Evolutionary conservation across 2,888 invertebrate species (phyloP).

Genomic region (Oscheius myriophilus): DNA sequence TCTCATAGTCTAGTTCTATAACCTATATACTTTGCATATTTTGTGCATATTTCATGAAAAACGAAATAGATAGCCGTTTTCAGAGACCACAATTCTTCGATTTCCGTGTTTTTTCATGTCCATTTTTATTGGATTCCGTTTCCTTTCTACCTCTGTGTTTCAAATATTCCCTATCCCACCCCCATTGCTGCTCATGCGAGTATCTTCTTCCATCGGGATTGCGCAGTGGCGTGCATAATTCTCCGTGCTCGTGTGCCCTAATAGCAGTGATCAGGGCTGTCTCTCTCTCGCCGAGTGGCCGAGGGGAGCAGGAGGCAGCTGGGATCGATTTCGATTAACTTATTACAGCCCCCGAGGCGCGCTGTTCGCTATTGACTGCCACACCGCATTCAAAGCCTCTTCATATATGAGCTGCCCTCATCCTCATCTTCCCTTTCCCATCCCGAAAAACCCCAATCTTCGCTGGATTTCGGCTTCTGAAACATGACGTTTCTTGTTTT

Average conservation of each 20-base stretch:
- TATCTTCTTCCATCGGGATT: constrained; percentile 1
- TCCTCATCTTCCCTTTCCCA: neutral
- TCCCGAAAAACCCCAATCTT: neutral
- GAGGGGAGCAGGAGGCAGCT: constrained; percentile 25
- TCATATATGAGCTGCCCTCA: constrained; percentile 16
- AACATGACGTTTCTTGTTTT: no score
- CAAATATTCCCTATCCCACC: constrained; percentile 21
- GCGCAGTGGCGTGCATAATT: constrained; percentile 13
- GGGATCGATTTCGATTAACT: constrained; percentile 37
- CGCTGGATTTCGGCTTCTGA: no score
- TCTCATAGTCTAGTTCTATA: no score
- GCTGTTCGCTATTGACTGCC: constrained; percentile 35
- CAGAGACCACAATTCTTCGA: no score
- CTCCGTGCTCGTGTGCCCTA: constrained; percentile 13
- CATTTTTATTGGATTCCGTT: no score
- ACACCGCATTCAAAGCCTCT: constrained; percentile 29
- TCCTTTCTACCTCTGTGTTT: no score
- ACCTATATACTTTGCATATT: no score
- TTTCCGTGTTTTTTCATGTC: no score
- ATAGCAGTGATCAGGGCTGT: constrained; percentile 11
- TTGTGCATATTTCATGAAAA: no score
- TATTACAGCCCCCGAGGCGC: constrained; percentile 35
- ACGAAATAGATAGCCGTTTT: no score
- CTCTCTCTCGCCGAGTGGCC: constrained; percentile 14
- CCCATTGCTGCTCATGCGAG: constrained; percentile 8